Base-by-base conservation (phyloP, 2,888 invertebrate species). In the Ischnura elegans region DNA sequence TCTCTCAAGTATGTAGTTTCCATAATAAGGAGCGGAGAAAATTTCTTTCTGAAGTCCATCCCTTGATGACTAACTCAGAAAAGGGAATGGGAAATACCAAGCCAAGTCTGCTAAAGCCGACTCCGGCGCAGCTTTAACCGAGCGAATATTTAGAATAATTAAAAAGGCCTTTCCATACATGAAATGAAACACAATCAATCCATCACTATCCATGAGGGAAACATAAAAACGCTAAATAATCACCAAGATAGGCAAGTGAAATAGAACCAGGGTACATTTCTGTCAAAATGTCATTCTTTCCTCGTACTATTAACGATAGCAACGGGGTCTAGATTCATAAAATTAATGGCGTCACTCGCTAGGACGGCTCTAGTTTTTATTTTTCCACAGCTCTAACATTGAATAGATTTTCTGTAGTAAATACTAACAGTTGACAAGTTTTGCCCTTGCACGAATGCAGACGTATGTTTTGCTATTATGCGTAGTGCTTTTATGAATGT, bases 11-110 rank as follows among this genome's bases (percentile, higher is more conserved):
- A n/a, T 10, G 76, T 76, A 6, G 76, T 5, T 76, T 76, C 76
- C 76, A 76, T 36, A 76, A 76, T 36, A 16, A 36, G 36, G 10
- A 19, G 10, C 36, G 36, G 76, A n/a, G 76, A 36, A 36, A 76
- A 76, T 76, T 76, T 76, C 76, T 76, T 76, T 76, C 76, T 76
- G 36, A 76, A 76, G 36, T 76, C 36, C 76, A 76, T 36, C 36
- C 10, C 76, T 29, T 29, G 76, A 76, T 76, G 29, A n/a, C n/a
- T n/a, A 47, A 76, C 36, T 25, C 25, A 36, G 76, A 36, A 36
- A 36, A 13, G n/a, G 51, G 51, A 36, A 36, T 25, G 36, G 76
- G 76, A 36, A 76, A 76, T 13, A 29, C 76, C 76, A 16, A 76
- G 76, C 6, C 36, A 76, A 76, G 36, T 0, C 36, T 36, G 61